phyloP scores from a whole-genome alignment of 2,113 vertebrate genomes.

The Podocnemis expansa region DNA sequence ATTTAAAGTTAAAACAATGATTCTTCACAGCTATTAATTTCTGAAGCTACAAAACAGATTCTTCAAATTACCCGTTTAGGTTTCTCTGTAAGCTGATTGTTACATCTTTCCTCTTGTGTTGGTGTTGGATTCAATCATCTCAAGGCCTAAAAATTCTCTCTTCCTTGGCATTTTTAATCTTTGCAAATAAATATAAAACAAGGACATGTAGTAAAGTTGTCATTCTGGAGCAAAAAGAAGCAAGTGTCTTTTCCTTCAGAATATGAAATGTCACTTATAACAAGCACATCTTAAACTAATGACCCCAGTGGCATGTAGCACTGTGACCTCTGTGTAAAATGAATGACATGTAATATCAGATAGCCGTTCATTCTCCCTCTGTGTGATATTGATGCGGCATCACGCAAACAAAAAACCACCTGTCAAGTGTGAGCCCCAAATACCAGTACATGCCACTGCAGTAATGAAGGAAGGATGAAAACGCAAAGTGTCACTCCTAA shows the following conservation, averaged over 20 bases:
- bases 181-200: background rate
- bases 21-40: background rate
- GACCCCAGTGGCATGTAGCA: background rate
- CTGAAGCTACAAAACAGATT: background rate
- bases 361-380: background rate
- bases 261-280: background rate
- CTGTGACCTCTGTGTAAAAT: slow-evolving; percentile 30
- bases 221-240: slow-evolving; percentile 8
- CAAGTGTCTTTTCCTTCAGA: slow-evolving; percentile 24
- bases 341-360: slow-evolving; percentile 20
- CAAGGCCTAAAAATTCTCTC: slow-evolving; percentile 21
- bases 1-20: background rate
- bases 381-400: background rate
- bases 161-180: slow-evolving; percentile 9
- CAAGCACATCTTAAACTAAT: background rate
- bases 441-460: background rate
- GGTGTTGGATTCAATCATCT: background rate
- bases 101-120: background rate
- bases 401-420: slow-evolving; percentile 40
- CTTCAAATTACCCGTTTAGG: background rate
- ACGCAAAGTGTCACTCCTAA: background rate
- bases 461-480: slow-evolving; percentile 10
- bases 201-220: slow-evolving; percentile 28
- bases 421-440: background rate
- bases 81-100: background rate